phyloP scores from a whole-genome alignment of 2,888 invertebrate genomes.

The Tetrapedia diversipes region DNA sequence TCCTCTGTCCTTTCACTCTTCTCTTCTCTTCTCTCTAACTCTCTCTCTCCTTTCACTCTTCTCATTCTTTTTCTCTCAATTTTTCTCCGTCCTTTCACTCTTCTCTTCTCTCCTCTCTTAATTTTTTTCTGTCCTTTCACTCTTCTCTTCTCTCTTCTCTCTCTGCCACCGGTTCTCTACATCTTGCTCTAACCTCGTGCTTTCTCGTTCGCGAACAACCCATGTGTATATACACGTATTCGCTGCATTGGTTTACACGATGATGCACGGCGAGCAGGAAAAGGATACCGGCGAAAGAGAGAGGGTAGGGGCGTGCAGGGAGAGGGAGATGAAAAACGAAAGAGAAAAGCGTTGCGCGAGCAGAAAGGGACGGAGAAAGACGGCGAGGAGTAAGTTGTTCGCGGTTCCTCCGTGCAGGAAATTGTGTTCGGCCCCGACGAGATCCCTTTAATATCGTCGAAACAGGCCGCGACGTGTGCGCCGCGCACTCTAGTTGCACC shows the following conservation, averaged over 20 bases:
- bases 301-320: not conserved
- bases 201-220: conserved; percentile 7
- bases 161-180: too few species aligned
- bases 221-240: conserved; percentile 30
- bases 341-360: not conserved
- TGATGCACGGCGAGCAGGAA: conserved; percentile 32
- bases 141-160: too few species aligned
- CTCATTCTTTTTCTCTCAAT: too few species aligned
- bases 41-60: conserved; percentile 24
- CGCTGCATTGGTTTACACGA: conserved; percentile 19
- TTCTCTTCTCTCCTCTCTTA: too few species aligned
- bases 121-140: too few species aligned
- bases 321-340: not conserved
- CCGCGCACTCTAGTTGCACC: conserved; percentile 14
- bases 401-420: conserved; percentile 76
- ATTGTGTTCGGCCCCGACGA: conserved; percentile 66
- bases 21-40: not conserved
- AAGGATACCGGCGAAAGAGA: conserved; percentile 18
- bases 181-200: too few species aligned
- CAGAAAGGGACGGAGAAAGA: conserved; percentile 12
- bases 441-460: conserved; percentile 76
- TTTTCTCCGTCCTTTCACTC: too few species aligned
- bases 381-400: conserved; percentile 77
- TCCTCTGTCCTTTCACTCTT: conserved; percentile 33
- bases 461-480: conserved; percentile 64